phyloP scores from a whole-genome alignment of 2,888 invertebrate species.

The Cynaeus angustus region DNA sequence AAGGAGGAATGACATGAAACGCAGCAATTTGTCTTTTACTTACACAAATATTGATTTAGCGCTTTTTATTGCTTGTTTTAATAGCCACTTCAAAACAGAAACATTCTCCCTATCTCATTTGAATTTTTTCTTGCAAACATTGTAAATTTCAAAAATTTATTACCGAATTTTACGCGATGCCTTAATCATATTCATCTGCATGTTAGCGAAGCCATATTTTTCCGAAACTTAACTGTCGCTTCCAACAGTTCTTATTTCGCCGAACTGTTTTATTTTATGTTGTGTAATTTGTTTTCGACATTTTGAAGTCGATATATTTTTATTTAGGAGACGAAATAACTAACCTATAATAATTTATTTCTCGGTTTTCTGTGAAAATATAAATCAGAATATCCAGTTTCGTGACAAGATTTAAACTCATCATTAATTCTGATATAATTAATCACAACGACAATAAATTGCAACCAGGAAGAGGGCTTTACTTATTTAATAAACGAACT shows the following conservation, averaged over 20 bases:
- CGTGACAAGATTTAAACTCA: no score
- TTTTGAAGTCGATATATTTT: not conserved
- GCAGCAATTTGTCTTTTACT: slow-evolving; percentile 42
- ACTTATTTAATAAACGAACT: slow-evolving; percentile 45
- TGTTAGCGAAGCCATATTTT: slow-evolving; percentile 14
- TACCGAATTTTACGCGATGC: slow-evolving; percentile 16
- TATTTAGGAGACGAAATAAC: no score
- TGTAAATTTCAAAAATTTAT: slow-evolving; percentile 16
- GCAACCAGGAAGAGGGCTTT: slow-evolving; percentile 7
- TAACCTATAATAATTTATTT: no score
- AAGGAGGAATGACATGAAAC: slow-evolving; percentile 41
- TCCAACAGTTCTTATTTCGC: slow-evolving; percentile 8
- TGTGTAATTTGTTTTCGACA: not conserved
- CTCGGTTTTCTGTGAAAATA: no score
- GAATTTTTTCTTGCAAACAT: slow-evolving; percentile 22
- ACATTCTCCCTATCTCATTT: slow-evolving; percentile 20
- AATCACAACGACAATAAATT: slow-evolving; percentile 28
- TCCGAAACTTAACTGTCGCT: slow-evolving; percentile 17
- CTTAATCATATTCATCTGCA: slow-evolving; percentile 27
- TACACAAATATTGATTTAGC: slow-evolving; percentile 47
- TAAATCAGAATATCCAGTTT: no score
- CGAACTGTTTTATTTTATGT: slow-evolving; percentile 3
- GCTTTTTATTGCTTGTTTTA: slow-evolving; percentile 38
- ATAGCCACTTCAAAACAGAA: slow-evolving; percentile 33
- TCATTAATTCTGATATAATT: slow-evolving; percentile 32